Evolutionary conservation across 2,113 vertebrate species (phyloP), one percentile per base, ranked within the genome.

Genomic region (Porphyrio hochstetteri): DNA sequence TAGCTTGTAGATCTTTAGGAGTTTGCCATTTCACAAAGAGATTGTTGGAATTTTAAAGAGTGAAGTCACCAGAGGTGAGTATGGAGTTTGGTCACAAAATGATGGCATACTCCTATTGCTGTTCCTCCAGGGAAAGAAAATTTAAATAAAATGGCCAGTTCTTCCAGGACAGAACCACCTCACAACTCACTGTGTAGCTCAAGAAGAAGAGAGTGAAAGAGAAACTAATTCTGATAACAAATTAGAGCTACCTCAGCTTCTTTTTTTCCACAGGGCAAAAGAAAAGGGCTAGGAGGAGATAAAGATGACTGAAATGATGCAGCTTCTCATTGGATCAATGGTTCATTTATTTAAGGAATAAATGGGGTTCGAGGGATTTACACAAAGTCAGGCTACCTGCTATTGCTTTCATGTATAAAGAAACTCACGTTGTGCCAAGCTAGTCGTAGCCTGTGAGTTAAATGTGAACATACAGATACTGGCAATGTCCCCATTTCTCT

Each of bases 321-420:
- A 91, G 25, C 40, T 78, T n/a, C 75, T 95, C 53, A 11, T 52
- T 88, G 42, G 25, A 57, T 50, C 63, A 77, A 10, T 13, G 24
- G 7, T 52, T 83, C 29, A 31, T 76, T 93, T 92, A 70, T 71
- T 81, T 91, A 82, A 64, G 38, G 65, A 70, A 68, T 48, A 68
- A 86, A n/a, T 3, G 16, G 25, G 7, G 2, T 61, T 87, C 81
- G 35, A 70, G 9, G 14, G 23, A 70, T 75, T 86, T 89, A 75
- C 29, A 38, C 15, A 76, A 48, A 68, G 17, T 77, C 60, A 50
- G 48, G 42, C 35, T 79, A 68, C n/a, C 46, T 91, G 46, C 42
- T 63, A 25, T 69, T 80, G 9, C 46, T 52, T 83, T 86, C 25
- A 16, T 27, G 16, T 77, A 10, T 60, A 33, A 65, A 46, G 35